Evolutionary conservation across 2,113 vertebrate genomes (phyloP).

Genomic region (Sisor rabdophorus): DNA sequence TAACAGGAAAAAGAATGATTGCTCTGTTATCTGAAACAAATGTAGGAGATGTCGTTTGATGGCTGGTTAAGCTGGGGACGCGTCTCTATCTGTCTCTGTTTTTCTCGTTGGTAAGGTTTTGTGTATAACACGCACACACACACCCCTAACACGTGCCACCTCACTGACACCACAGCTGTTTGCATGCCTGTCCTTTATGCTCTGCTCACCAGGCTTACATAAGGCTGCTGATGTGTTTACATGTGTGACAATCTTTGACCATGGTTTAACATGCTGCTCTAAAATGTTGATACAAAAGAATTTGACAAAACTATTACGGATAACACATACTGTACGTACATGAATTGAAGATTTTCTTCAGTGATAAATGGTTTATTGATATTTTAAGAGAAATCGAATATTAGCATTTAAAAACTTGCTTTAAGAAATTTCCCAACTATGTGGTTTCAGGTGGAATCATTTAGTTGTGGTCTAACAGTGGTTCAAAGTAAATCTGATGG

Average conservation of each 20-base stretch:
- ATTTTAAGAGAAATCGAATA: neutral
- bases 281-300: neutral
- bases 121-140: constrained; percentile 39
- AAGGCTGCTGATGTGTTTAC: constrained; percentile 43
- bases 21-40: neutral
- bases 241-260: constrained; percentile 15
- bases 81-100: neutral
- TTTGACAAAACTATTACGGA: neutral
- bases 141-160: constrained; percentile 49
- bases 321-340: neutral
- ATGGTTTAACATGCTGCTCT: constrained; percentile 1
- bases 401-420: constrained; percentile 11
- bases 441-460: constrained; percentile 64
- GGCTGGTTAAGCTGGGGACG: constrained; percentile 14
- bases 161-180: constrained; percentile 66
- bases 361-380: neutral
- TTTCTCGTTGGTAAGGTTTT: constrained; percentile 39
- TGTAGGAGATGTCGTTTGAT: neutral
- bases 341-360: neutral
- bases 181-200: constrained; percentile 56
- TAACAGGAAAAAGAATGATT: neutral
- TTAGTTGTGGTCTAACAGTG: constrained; percentile 63
- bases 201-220: constrained; percentile 55
- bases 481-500: constrained; percentile 70
- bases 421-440: constrained; percentile 45